These are phyloP conservation scores for Dinoponera quadriceps DNA, from an alignment of 1,140 invertebrate species.

Conservation along the genomic window DNA sequence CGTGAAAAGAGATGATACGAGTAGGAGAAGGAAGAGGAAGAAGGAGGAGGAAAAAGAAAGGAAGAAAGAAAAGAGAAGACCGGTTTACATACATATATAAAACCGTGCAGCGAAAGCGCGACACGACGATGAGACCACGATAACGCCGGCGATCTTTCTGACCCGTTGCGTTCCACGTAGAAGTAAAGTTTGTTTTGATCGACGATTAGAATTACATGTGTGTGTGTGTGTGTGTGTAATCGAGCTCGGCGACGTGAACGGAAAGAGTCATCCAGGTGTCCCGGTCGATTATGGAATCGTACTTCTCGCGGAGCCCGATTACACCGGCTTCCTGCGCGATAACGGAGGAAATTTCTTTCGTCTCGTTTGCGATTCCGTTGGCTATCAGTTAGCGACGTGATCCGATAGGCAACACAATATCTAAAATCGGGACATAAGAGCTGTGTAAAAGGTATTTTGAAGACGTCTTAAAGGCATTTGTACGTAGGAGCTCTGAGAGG, in stretches of 20 bases:
- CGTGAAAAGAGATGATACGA: neutral
- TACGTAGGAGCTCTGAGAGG: no score
- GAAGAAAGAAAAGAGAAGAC: neutral
- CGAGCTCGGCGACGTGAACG: neutral
- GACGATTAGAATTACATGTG: conserved; percentile 42
- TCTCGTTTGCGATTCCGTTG: no score
- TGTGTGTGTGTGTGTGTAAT: conserved; percentile 25
- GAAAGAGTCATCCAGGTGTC: conserved; percentile 7
- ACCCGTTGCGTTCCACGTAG: conserved; percentile 28
- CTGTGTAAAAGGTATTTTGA: no score
- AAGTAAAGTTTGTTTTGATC: neutral
- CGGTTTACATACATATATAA: conserved; percentile 32
- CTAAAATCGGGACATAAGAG: no score
- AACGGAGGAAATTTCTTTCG: no score
- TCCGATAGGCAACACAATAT: no score
- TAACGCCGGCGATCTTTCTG: conserved; percentile 37
- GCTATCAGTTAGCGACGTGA: no score
- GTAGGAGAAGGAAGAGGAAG: neutral
- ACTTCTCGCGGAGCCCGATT: no score
- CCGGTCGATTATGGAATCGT: neutral
- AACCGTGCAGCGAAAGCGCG: conserved; percentile 30
- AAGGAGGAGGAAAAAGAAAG: neutral
- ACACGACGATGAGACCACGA: conserved; percentile 33
- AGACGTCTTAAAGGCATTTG: no score
- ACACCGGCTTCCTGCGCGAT: no score